Evolutionary conservation across 2,888 invertebrate genomes (phyloP).

Genomic region (Gastracanthus pulcherrimus): DNA sequence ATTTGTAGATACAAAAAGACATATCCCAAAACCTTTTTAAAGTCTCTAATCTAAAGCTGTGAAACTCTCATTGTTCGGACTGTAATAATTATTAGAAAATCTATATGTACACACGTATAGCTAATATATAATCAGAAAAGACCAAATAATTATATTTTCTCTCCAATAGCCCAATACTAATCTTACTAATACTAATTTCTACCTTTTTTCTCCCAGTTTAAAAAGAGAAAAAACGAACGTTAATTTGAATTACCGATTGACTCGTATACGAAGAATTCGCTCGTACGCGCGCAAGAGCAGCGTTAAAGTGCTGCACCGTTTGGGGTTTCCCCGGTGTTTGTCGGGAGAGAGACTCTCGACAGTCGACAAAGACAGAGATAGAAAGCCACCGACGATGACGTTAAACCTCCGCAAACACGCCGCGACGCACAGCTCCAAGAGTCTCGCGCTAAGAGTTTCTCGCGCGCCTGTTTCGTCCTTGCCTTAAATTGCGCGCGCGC

Average conservation of each 20-base stretch:
- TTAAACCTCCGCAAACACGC: slow-evolving; percentile 54
- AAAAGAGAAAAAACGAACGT: not conserved
- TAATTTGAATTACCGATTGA: slow-evolving; percentile 33
- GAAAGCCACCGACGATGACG: slow-evolving; percentile 36
- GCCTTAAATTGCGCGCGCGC: slow-evolving; percentile 16
- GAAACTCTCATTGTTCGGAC: no score
- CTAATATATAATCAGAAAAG: no score
- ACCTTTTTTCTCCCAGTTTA: no score
- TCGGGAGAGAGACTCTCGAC: slow-evolving; percentile 55
- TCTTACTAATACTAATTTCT: no score
- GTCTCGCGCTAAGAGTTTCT: slow-evolving; percentile 4
- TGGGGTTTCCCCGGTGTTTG: slow-evolving; percentile 68
- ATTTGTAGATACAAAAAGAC: no score
- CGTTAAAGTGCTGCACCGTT: slow-evolving; percentile 67
- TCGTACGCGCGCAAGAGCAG: slow-evolving; percentile 57
- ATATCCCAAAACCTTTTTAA: no score
- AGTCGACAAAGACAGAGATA: slow-evolving; percentile 9
- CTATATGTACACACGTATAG: no score
- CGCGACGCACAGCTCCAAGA: slow-evolving; percentile 8
- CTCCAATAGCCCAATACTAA: no score
- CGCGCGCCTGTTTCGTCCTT: not conserved
- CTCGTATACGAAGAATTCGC: not conserved
- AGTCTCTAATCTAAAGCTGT: no score
- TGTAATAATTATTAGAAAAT: no score
- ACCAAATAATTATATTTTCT: no score